Evolutionary conservation across 2,888 invertebrate species (phyloP).

Genomic region (Drosophila kanekoi): DNA sequence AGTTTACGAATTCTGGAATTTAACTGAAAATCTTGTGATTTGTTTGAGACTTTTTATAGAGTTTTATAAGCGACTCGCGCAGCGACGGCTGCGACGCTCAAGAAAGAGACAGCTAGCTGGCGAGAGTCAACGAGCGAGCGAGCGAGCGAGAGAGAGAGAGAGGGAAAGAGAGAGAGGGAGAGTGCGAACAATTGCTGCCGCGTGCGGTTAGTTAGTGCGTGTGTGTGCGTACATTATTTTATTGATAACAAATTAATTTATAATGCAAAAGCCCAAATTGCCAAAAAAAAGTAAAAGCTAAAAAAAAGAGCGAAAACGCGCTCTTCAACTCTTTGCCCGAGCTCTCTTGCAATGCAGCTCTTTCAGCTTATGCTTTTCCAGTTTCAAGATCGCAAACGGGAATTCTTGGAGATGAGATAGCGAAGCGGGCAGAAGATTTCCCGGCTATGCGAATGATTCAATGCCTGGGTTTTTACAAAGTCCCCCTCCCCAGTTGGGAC

Average conservation of each 20-base stretch:
- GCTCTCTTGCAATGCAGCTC: neutral
- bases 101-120: slow-evolving; percentile 45
- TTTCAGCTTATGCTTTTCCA: neutral
- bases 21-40: slow-evolving; percentile 83
- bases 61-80: slow-evolving; percentile 52
- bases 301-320: slow-evolving; percentile 1
- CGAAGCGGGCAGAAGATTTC: slow-evolving; percentile 16
- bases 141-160: slow-evolving; percentile 9
- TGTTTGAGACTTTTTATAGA: slow-evolving; percentile 81
- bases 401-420: slow-evolving; percentile 9
- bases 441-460: slow-evolving; percentile 44
- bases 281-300: slow-evolving; percentile 25
- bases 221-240: slow-evolving; percentile 27
- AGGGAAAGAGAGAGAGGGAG: slow-evolving; percentile 12
- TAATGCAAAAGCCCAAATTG: slow-evolving; percentile 54
- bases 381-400: slow-evolving; percentile 5
- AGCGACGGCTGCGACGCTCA: slow-evolving; percentile 44
- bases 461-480: slow-evolving; percentile 32
- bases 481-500: slow-evolving; percentile 11
- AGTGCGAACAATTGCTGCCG: neutral
- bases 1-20: slow-evolving; percentile 79
- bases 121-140: slow-evolving; percentile 12
- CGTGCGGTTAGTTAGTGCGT: slow-evolving; percentile 2
- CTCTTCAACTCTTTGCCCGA: slow-evolving; percentile 1
- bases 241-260: slow-evolving; percentile 77